phyloP scores from a whole-genome alignment of 2,888 invertebrate species.

The Allygus modestus region DNA sequence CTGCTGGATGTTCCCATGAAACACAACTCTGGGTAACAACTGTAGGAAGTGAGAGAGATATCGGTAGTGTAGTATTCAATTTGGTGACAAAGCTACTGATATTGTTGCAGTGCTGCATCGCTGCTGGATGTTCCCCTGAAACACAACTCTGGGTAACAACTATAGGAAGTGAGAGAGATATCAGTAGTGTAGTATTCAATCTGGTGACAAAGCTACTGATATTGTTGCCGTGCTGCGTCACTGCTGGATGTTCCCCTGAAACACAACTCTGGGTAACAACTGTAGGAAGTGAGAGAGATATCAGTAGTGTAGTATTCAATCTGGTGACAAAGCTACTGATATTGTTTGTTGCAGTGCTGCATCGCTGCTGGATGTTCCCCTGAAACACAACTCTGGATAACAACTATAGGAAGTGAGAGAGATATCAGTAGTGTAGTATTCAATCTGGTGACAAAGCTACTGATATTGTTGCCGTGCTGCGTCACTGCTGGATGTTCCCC shows the following conservation, averaged over 20 bases:
- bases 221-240: too few species aligned
- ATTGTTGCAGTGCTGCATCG: conserved; percentile 82
- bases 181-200: too few species aligned
- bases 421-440: conserved; percentile 66
- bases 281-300: too few species aligned
- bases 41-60: background rate
- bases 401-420: conserved; percentile 64
- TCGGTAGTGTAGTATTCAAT: conserved; percentile 52
- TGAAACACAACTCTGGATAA: conserved; percentile 40
- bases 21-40: background rate
- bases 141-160: too few species aligned
- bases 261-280: too few species aligned
- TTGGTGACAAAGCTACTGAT: conserved; percentile 71
- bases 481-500: conserved; percentile 79
- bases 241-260: too few species aligned
- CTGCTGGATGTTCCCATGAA: conserved; percentile 76
- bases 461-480: conserved; percentile 79
- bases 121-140: conserved; percentile 76
- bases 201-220: too few species aligned
- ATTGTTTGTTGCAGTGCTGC: conserved; percentile 82
- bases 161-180: background rate
- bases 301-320: too few species aligned
- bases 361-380: conserved; percentile 79
- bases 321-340: conserved; percentile 70
- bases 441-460: conserved; percentile 66